These are phyloP conservation scores for Nomada lathburiana DNA, from an alignment of 2,888 invertebrate species.

Conservation along the genomic window DNA sequence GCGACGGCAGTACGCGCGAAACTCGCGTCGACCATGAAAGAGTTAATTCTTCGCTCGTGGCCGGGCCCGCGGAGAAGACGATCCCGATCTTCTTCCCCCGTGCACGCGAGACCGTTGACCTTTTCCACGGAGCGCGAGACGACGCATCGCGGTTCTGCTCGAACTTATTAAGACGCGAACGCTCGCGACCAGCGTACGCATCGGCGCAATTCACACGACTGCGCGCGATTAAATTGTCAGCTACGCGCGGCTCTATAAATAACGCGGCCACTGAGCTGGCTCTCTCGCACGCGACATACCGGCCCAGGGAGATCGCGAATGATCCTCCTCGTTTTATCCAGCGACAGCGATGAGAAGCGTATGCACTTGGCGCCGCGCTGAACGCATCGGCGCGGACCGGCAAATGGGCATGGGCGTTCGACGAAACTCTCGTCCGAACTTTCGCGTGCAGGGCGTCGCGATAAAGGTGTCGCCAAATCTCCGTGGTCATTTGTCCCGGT, in stretches of 20 bases:
- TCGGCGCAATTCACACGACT: conserved; percentile 71
- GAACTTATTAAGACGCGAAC: conserved; percentile 71
- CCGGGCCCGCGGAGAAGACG: conserved; percentile 51
- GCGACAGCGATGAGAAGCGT: conserved; percentile 54
- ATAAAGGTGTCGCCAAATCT: conserved; percentile 39
- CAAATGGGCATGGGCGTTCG: conserved; percentile 49
- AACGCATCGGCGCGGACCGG: conserved; percentile 22
- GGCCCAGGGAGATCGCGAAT: conserved; percentile 47
- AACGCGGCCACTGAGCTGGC: conserved; percentile 57
- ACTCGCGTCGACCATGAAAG: conserved; percentile 70
- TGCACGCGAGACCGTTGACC: conserved; percentile 69
- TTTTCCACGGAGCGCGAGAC: conserved; percentile 62
- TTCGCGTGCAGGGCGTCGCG: neutral
- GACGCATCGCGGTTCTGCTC: conserved; percentile 23
- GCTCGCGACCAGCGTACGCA: conserved; percentile 51
- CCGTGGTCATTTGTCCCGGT: conserved; percentile 44
- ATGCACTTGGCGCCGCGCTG: conserved; percentile 44
- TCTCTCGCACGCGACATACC: conserved; percentile 37
- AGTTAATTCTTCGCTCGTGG: conserved; percentile 69
- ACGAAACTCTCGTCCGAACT: conserved; percentile 50
- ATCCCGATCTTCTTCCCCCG: conserved; percentile 64
- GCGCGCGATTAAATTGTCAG: conserved; percentile 75
- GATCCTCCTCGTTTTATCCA: conserved; percentile 65
- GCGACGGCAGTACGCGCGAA: conserved; percentile 35
- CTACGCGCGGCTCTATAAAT: conserved; percentile 75